phyloP scores from a whole-genome alignment of 2,888 invertebrate genomes.

The Amphipoea oculea region DNA sequence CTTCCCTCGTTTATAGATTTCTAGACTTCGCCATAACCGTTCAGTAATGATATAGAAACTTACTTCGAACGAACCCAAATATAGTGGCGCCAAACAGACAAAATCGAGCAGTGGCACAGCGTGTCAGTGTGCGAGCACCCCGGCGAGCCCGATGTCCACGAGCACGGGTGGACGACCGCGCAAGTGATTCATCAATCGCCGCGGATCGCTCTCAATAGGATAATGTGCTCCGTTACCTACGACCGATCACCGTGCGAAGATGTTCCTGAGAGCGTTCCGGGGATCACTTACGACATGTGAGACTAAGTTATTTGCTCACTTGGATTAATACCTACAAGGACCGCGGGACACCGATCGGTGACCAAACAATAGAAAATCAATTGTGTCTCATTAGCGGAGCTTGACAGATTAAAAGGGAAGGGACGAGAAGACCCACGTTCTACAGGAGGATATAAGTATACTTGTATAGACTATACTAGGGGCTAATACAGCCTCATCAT shows the following conservation, averaged over 20 bases:
- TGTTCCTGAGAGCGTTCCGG: constrained; percentile 51
- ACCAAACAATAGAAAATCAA: no score
- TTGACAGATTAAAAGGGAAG: no score
- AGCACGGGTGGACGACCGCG: constrained; percentile 63
- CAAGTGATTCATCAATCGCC: constrained; percentile 62
- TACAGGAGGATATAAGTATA: not conserved
- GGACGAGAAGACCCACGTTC: not conserved
- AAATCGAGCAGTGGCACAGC: not conserved
- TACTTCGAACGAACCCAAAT: not conserved
- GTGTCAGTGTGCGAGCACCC: constrained; percentile 32
- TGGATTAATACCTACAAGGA: not conserved
- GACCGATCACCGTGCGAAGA: constrained; percentile 59
- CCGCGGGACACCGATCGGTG: no score
- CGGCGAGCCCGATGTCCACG: constrained; percentile 36
- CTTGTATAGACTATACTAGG: not conserved
- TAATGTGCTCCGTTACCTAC: constrained; percentile 55
- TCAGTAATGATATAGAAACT: not conserved
- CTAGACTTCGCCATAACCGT: not conserved
- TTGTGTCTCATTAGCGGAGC: no score
- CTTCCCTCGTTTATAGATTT: not conserved
- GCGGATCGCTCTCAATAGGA: constrained; percentile 61
- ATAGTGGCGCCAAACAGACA: not conserved
- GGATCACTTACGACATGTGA: not conserved
- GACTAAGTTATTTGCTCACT: constrained; percentile 21
- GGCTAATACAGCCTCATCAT: not conserved